Conservation (phyloP, 2,113 vertebrate genomes). For the Pachycephala philippinensis region DNA sequence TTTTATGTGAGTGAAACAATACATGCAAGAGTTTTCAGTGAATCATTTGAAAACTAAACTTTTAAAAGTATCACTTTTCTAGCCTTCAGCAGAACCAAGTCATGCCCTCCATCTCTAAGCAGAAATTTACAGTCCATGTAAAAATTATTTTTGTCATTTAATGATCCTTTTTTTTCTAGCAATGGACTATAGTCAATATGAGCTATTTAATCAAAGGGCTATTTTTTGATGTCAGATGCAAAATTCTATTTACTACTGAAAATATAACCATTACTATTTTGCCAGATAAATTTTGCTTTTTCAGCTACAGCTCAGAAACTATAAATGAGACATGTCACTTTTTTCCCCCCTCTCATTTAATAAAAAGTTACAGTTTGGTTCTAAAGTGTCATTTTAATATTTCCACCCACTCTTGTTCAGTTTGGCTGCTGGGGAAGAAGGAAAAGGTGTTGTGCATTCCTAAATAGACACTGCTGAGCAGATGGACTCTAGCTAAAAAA, state of each 20-base stretch:
- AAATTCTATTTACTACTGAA: slow-evolving; percentile 4
- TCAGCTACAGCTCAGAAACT: not conserved
- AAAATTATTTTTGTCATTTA: not conserved
- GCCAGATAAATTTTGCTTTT: not conserved
- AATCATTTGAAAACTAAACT: not conserved
- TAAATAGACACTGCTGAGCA: slow-evolving; percentile 60
- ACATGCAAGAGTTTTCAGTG: not conserved
- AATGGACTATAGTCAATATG: not conserved
- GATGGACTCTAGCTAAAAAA: slow-evolving; percentile 63
- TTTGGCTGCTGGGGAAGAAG: slow-evolving; percentile 53
- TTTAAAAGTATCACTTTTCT: not conserved
- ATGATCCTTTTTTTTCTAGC: not conserved
- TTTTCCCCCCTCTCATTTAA: not conserved
- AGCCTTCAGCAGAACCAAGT: not conserved
- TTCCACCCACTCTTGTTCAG: slow-evolving; percentile 52
- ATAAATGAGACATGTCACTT: not conserved
- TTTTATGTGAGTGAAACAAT: not conserved
- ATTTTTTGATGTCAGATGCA: not conserved
- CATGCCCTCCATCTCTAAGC: not conserved
- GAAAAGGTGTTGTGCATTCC: slow-evolving; percentile 59
- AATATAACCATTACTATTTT: not conserved
- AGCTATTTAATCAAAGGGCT: not conserved
- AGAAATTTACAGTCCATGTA: not conserved
- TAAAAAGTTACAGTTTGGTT: slow-evolving; percentile 43
- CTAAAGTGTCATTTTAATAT: slow-evolving; percentile 62